A percentile compares a stretch with the other conserved stretches of the same genome.
phyloP scores from a whole-genome alignment of 1,140 invertebrate genomes.

The Aphidius ervi region DNA sequence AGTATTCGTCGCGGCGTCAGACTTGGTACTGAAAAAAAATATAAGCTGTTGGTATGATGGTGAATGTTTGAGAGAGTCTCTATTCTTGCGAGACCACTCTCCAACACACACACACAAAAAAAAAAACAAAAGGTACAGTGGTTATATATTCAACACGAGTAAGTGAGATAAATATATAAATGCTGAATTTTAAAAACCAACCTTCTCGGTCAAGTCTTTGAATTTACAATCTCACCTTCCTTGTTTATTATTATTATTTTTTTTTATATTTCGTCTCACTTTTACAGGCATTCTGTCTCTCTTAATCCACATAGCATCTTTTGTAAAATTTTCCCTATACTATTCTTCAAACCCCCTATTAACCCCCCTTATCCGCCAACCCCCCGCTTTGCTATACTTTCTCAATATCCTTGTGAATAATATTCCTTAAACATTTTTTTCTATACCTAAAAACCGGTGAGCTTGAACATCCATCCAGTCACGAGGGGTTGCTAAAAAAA shows the following conservation, averaged over 20 bases:
- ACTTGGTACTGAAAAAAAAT: slow-evolving; percentile 6
- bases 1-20: slow-evolving; percentile 8
- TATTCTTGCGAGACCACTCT: slow-evolving; percentile 9
- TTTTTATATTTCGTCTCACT: too few relatives aligned
- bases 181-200: background rate
- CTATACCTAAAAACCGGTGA: too few relatives aligned
- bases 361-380: background rate
- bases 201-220: slow-evolving; percentile 6
- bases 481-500: too few relatives aligned
- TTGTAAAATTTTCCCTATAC: too few relatives aligned
- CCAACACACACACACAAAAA: too few relatives aligned
- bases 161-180: background rate
- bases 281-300: background rate
- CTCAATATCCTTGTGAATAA: too few relatives aligned
- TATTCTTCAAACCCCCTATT: background rate
- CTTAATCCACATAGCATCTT: background rate
- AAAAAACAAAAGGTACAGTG: too few relatives aligned
- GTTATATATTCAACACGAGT: too few relatives aligned
- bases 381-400: background rate
- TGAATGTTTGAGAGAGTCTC: slow-evolving; percentile 4
- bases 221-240: background rate
- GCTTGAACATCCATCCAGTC: too few relatives aligned
- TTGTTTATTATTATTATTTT: too few relatives aligned
- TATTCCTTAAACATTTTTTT: too few relatives aligned
- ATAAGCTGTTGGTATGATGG: too few relatives aligned